phyloP scores from a whole-genome alignment of 2,888 invertebrate genomes.

The Xestia sexstrigata region DNA sequence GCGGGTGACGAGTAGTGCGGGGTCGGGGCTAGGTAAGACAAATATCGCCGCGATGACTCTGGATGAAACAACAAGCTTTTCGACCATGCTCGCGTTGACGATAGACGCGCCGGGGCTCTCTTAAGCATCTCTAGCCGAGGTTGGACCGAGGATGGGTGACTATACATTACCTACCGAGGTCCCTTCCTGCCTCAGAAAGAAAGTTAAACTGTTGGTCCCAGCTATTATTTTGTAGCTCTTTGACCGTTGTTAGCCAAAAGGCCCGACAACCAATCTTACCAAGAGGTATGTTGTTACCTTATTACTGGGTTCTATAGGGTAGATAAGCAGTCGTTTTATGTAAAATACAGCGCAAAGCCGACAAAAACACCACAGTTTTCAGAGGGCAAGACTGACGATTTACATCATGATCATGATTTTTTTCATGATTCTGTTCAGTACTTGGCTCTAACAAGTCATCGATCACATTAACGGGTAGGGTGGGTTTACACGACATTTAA shows the following conservation, averaged over 20 bases:
- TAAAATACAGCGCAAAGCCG: neutral
- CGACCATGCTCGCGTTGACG: too few relatives aligned
- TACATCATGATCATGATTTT: too few relatives aligned
- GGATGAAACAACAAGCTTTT: neutral
- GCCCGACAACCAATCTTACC: neutral
- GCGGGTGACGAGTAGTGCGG: too few relatives aligned
- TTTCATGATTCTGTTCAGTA: neutral
- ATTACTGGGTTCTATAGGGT: neutral
- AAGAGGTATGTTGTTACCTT: neutral
- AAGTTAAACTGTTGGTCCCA: neutral
- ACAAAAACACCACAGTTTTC: neutral
- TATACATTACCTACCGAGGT: neutral
- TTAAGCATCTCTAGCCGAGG: neutral
- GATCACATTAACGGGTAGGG: neutral
- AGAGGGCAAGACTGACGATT: neutral
- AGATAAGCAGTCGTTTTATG: neutral
- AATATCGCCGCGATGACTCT: too few relatives aligned
- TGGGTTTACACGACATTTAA: neutral
- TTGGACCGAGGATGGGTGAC: neutral
- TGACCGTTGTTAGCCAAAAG: neutral
- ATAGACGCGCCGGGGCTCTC: too few relatives aligned
- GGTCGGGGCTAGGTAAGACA: too few relatives aligned
- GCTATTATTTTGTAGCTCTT: neutral
- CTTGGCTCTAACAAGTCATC: neutral
- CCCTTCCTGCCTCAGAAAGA: neutral